Conservation (phyloP, 2,888 invertebrate genomes). For the Ectropis crepuscularia region DNA sequence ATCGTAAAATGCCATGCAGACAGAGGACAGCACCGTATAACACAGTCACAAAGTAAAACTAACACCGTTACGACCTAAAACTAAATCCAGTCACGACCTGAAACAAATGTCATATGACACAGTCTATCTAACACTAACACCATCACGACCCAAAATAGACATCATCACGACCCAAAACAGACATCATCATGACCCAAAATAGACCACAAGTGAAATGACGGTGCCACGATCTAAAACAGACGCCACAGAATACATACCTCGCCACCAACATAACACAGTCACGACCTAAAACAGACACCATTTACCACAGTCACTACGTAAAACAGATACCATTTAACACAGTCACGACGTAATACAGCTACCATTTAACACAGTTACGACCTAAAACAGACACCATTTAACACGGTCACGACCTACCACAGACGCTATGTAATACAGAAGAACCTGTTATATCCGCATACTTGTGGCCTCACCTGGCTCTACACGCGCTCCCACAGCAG, state of each 20-base stretch:
- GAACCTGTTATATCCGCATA: slow-evolving; percentile 8
- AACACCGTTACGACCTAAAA: no score
- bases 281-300: background rate
- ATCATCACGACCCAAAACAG: no score
- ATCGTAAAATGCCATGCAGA: background rate
- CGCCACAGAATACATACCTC: background rate
- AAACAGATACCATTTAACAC: background rate
- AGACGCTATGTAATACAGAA: no score
- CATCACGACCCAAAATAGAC: no score
- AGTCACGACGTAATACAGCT: background rate
- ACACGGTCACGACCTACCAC: no score
- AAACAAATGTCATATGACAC: no score
- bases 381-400: background rate
- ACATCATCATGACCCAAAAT: no score
- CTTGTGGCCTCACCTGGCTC: slow-evolving; percentile 87
- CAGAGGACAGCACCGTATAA: background rate
- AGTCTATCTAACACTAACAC: no score
- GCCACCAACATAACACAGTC: background rate
- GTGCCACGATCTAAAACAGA: no score
- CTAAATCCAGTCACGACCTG: no score
- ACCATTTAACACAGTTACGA: background rate
- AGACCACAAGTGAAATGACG: no score
- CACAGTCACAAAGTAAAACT: background rate
- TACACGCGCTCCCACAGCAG: slow-evolving; percentile 98
- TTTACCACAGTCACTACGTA: background rate